A percentile compares a stretch with the other conserved stretches of the same genome.
These are phyloP conservation scores for Calephelis perditalis DNA, from an alignment of 2,888 invertebrate genomes.

Conservation along the genomic window DNA sequence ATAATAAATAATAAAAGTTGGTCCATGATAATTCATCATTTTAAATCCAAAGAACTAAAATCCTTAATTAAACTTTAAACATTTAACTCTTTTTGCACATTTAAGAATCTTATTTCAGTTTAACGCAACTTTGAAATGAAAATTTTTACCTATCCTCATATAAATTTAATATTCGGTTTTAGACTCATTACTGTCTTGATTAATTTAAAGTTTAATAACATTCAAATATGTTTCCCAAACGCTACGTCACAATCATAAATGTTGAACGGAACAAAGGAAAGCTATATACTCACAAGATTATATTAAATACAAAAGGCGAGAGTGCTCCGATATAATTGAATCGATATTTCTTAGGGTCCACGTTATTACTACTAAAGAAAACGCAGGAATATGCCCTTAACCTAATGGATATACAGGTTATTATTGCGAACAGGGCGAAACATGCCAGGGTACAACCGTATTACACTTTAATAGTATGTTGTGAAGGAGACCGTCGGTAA, in stretches of 20 bases:
- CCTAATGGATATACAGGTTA: slow-evolving; percentile 7
- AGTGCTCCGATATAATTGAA: slow-evolving; percentile 22
- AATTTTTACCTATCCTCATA: not conserved
- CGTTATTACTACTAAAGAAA: slow-evolving; percentile 11
- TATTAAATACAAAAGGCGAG: slow-evolving; percentile 22
- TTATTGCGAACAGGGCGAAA: slow-evolving; percentile 8
- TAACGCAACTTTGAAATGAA: too few species aligned
- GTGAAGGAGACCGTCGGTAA: not conserved
- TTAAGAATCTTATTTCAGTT: too few species aligned
- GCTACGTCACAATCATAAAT: slow-evolving; percentile 3
- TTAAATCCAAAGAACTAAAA: slow-evolving; percentile 9
- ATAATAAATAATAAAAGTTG: too few species aligned
- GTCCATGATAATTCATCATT: too few species aligned
- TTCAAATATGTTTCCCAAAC: slow-evolving; percentile 8
- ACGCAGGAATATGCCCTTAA: slow-evolving; percentile 10
- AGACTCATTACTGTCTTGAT: too few species aligned
- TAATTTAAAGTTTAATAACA: not conserved
- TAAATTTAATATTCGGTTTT: too few species aligned
- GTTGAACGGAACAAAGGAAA: slow-evolving; percentile 15
- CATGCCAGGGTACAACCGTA: slow-evolving; percentile 2
- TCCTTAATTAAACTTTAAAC: not conserved
- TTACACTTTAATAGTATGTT: slow-evolving; percentile 4
- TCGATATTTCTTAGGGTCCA: slow-evolving; percentile 22
- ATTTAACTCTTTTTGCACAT: too few species aligned
- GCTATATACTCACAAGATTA: slow-evolving; percentile 18